Conservation (phyloP, 2,888 invertebrate species). For the Monopis laevigella region DNA sequence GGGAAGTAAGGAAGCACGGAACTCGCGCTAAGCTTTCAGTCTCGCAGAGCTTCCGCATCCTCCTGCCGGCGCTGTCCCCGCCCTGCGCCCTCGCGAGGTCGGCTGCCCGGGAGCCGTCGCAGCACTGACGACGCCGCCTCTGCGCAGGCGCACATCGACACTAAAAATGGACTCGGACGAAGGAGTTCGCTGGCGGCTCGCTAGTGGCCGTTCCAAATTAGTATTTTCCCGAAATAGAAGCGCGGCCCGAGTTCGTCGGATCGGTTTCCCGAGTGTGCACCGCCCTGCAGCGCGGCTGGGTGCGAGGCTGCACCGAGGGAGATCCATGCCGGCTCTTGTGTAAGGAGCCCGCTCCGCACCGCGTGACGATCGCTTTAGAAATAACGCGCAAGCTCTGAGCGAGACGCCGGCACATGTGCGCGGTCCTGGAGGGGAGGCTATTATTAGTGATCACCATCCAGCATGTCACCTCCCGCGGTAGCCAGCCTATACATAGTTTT, state of each 20-base stretch:
- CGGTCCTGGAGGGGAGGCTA: conserved; percentile 63
- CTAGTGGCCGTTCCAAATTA: conserved; percentile 77
- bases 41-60: conserved; percentile 17
- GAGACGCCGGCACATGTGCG: conserved; percentile 54
- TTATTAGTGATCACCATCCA: conserved; percentile 61
- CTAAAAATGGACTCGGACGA: conserved; percentile 65
- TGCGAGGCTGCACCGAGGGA: conserved; percentile 17
- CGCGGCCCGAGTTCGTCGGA: conserved; percentile 64
- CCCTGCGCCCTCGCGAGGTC: neutral
- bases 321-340: neutral
- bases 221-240: conserved; percentile 82
- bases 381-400: conserved; percentile 23
- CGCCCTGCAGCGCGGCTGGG: conserved; percentile 48
- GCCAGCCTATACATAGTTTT: conserved; percentile 60
- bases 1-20: conserved; percentile 98
- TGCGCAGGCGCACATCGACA: conserved; percentile 56
- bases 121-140: conserved; percentile 60
- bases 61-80: conserved; percentile 17
- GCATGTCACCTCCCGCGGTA: conserved; percentile 68
- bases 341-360: conserved; percentile 35
- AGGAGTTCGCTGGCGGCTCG: conserved; percentile 62
- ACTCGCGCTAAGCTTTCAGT: conserved; percentile 70
- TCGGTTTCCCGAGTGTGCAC: conserved; percentile 63
- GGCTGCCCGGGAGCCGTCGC: conserved; percentile 42
- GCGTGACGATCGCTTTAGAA: conserved; percentile 61